Evolutionary conservation across 2,888 invertebrate genomes (phyloP).

Genomic region (Tanypteryx hageni): DNA sequence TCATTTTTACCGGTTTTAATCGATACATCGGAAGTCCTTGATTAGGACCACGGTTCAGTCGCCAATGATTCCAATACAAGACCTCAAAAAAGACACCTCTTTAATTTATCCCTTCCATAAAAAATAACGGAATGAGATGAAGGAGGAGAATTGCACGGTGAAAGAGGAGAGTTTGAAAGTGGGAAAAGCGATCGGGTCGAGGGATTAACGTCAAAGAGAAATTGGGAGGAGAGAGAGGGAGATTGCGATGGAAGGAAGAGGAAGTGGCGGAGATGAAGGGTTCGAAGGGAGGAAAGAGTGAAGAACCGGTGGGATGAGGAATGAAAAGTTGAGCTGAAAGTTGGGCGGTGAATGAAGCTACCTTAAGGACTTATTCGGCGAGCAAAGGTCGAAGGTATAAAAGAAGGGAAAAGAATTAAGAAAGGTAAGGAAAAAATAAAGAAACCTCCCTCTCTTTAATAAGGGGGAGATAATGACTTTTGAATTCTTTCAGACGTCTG

Average conservation of each 20-base stretch:
- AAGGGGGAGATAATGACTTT: not conserved
- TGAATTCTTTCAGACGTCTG: not conserved
- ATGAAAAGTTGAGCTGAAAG: not conserved
- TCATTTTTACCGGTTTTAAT: not conserved
- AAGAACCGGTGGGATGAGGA: not conserved
- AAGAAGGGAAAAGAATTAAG: not conserved
- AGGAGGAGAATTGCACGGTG: no score
- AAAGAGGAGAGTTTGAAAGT: no score
- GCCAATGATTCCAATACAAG: not conserved
- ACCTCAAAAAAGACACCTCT: not conserved
- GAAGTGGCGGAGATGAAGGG: conserved; percentile 23
- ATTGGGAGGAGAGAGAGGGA: conserved; percentile 46
- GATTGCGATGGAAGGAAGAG: conserved; percentile 63
- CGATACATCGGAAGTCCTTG: conserved; percentile 11
- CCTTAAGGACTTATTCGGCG: not conserved
- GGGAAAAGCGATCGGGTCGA: not conserved
- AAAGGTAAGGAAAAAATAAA: conserved; percentile 19
- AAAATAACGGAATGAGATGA: no score
- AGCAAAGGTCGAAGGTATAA: not conserved
- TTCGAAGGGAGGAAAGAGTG: not conserved
- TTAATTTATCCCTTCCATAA: no score
- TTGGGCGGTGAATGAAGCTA: conserved; percentile 13
- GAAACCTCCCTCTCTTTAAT: not conserved
- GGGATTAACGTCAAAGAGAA: not conserved
- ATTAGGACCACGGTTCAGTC: not conserved